These are phyloP conservation scores for Halictus quadricinctus DNA, from an alignment of 2,888 invertebrate species.

Conservation along the genomic window DNA sequence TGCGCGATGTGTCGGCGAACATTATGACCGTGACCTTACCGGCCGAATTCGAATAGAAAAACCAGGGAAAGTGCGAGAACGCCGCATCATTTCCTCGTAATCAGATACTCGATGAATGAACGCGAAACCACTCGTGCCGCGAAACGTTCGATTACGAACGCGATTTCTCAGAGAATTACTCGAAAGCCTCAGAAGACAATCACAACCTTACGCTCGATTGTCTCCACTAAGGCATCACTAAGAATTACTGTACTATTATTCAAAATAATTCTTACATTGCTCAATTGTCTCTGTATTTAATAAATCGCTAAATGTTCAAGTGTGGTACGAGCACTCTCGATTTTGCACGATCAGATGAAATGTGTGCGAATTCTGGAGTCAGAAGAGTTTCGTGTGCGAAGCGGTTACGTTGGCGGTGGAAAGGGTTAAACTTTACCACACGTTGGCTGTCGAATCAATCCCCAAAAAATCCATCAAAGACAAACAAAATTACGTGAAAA, in stretches of 20 bases:
- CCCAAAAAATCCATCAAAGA: not conserved
- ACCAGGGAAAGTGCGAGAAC: not conserved
- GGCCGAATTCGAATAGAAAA: constrained; percentile 43
- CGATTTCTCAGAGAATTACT: not conserved
- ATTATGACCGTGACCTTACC: constrained; percentile 69
- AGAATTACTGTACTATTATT: not conserved
- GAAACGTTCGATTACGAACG: not conserved
- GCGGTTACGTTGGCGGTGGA: not conserved
- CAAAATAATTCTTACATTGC: not conserved
- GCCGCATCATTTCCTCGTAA: not conserved
- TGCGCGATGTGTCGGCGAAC: constrained; percentile 33
- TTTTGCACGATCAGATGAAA: too few relatives aligned
- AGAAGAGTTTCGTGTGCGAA: too few relatives aligned
- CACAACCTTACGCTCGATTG: not conserved
- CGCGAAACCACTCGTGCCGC: not conserved
- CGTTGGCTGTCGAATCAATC: not conserved
- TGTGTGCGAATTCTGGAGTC: not conserved
- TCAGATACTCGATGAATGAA: not conserved
- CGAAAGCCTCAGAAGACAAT: not conserved
- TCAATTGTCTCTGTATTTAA: not conserved
- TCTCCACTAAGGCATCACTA: not conserved
- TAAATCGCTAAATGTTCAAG: not conserved
- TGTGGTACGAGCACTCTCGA: too few relatives aligned
- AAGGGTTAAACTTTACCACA: too few relatives aligned
- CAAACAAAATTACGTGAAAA: not conserved